Percentiles rank a stretch among this genome's conserved stretches.
Conservation (phyloP, 2,888 invertebrate species). For the Caenorhabditis angaria region DNA sequence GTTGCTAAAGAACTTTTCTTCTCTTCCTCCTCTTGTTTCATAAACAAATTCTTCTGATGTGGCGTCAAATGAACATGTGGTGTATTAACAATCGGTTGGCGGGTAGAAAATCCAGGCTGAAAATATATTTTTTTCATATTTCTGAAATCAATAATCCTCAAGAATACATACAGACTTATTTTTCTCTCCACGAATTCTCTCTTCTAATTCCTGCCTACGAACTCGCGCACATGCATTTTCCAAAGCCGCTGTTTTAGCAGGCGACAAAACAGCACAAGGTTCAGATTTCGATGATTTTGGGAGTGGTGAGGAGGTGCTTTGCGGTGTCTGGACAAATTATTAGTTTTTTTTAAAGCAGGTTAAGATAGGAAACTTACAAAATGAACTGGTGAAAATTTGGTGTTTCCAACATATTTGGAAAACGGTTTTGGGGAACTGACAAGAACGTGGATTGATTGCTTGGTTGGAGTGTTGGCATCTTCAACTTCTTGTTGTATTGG, state of each 20-base stretch:
- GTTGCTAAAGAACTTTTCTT: background rate
- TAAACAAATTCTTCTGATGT: constrained; percentile 5
- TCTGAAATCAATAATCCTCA: too few relatives aligned
- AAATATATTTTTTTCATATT: too few relatives aligned
- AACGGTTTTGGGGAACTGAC: constrained; percentile 40
- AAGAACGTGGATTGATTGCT: constrained; percentile 11
- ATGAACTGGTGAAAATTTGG: constrained; percentile 46
- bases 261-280: constrained; percentile 16
- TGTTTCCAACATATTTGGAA: constrained; percentile 17
- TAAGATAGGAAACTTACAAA: constrained; percentile 44
- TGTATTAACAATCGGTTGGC: constrained; percentile 4
- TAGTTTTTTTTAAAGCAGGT: constrained; percentile 3
- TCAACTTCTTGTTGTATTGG: constrained; percentile 7
- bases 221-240: constrained; percentile 32
- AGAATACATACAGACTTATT: too few relatives aligned
- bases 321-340: constrained; percentile 42
- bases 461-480: constrained; percentile 1
- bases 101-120: constrained; percentile 19
- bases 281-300: constrained; percentile 7
- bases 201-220: background rate
- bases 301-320: constrained; percentile 47
- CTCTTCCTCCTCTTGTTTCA: background rate
- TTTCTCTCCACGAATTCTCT: background rate
- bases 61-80: background rate
- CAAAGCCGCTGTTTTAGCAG: constrained; percentile 38